These are phyloP conservation scores for Moxostoma hubbsi DNA, from an alignment of 2,797 vertebrate species.

Conservation along the genomic window DNA sequence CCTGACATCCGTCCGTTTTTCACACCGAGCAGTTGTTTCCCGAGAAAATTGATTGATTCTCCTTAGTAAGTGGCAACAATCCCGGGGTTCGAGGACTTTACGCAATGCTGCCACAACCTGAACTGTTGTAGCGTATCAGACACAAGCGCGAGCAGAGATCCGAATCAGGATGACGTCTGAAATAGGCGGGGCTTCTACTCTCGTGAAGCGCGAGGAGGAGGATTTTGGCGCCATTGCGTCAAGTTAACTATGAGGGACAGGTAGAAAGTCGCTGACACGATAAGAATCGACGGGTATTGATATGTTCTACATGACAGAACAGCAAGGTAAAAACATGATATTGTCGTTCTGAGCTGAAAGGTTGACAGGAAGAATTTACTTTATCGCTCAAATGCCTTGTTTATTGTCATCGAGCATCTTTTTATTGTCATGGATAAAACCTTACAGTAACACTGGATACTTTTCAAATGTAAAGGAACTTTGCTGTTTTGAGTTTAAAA, in stretches of 20 bases:
- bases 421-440: neutral
- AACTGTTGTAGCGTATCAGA: constrained; percentile 66
- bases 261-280: neutral
- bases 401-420: neutral
- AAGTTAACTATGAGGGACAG: constrained; percentile 17
- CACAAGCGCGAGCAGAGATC: constrained; percentile 68
- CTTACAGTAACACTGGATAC: neutral
- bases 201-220: constrained; percentile 27
- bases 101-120: constrained; percentile 55
- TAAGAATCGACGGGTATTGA: neutral
- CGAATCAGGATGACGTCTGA: constrained; percentile 73
- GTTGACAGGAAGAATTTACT: neutral
- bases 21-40: neutral
- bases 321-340: neutral
- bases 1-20: constrained; percentile 16
- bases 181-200: constrained; percentile 70
- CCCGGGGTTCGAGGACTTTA: constrained; percentile 11
- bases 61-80: constrained; percentile 24
- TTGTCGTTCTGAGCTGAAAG: neutral
- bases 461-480: neutral
- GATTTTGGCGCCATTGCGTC: constrained; percentile 26
- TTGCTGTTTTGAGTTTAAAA: too few species aligned
- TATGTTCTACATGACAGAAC: neutral
- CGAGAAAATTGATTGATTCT: neutral
- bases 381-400: neutral